These are phyloP conservation scores for Scleropages formosus DNA, from an alignment of 2,797 vertebrate species.

Conservation along the genomic window DNA sequence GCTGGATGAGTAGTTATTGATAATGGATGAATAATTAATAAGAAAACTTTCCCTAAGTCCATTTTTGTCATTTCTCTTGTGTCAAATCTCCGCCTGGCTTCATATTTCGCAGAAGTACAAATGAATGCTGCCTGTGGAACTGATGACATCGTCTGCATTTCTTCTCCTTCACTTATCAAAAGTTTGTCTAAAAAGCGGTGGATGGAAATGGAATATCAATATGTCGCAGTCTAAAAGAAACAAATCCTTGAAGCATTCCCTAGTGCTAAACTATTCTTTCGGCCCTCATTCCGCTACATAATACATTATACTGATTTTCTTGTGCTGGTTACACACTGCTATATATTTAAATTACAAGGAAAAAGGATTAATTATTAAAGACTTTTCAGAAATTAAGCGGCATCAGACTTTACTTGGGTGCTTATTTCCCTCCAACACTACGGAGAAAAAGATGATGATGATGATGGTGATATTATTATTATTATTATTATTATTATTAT, in stretches of 20 bases:
- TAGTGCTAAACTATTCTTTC: constrained; percentile 23
- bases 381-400: background rate
- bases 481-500: no score
- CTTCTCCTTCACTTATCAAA: constrained; percentile 16
- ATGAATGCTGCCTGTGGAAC: background rate
- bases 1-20: background rate
- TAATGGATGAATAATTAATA: no score
- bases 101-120: background rate
- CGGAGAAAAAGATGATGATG: no score
- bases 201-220: constrained; percentile 22
- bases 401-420: constrained; percentile 2
- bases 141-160: constrained; percentile 21
- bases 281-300: constrained; percentile 23
- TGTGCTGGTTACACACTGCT: background rate
- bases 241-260: constrained; percentile 13
- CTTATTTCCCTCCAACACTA: background rate
- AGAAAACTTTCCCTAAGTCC: background rate
- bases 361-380: background rate
- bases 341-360: constrained; percentile 28
- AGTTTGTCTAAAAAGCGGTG: constrained; percentile 19
- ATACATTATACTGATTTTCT: constrained; percentile 19
- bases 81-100: background rate
- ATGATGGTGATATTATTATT: no score
- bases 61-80: background rate
- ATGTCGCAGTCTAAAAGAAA: constrained; percentile 4